These are phyloP conservation scores for Chelonoidis abingdonii DNA, from an alignment of 2,113 vertebrate species.

Conservation along the genomic window DNA sequence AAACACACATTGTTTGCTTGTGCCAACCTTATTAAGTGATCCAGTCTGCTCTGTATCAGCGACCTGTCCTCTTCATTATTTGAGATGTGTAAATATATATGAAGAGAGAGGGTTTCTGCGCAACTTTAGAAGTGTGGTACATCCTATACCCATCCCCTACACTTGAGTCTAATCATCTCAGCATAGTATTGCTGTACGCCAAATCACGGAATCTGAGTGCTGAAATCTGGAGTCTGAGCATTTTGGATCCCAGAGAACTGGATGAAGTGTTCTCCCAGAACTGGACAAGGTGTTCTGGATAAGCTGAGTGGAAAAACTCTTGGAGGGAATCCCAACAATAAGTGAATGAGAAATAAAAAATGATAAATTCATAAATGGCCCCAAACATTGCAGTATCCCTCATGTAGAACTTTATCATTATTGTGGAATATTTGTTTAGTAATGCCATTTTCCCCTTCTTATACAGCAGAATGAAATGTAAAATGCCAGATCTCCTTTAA, in stretches of 20 bases:
- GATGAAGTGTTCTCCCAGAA: not conserved
- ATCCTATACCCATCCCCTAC: not conserved
- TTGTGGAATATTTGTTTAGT: not conserved
- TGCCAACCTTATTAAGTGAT: too few species aligned
- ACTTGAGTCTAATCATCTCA: not conserved
- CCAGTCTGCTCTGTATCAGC: too few species aligned
- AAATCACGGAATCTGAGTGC: not conserved
- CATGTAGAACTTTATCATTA: too few species aligned
- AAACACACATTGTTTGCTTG: too few species aligned
- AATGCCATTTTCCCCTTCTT: not conserved
- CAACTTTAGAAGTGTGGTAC: not conserved
- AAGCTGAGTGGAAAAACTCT: too few species aligned
- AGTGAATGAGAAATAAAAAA: too few species aligned
- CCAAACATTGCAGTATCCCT: too few species aligned
- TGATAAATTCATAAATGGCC: too few species aligned
- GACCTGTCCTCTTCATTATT: too few species aligned
- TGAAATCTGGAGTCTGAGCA: not conserved
- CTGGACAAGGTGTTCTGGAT: too few species aligned
- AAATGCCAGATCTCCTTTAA: not conserved
- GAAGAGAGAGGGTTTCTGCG: not conserved
- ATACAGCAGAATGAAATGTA: not conserved
- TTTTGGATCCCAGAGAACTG: not conserved
- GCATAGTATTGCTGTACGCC: not conserved
- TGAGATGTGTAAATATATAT: not conserved
- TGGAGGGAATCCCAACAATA: too few species aligned